Evolutionary conservation across 30 jellyfish, hydroid and myxozoan genomes (phyloP).

Genomic region (Hydractinia echinata): DNA sequence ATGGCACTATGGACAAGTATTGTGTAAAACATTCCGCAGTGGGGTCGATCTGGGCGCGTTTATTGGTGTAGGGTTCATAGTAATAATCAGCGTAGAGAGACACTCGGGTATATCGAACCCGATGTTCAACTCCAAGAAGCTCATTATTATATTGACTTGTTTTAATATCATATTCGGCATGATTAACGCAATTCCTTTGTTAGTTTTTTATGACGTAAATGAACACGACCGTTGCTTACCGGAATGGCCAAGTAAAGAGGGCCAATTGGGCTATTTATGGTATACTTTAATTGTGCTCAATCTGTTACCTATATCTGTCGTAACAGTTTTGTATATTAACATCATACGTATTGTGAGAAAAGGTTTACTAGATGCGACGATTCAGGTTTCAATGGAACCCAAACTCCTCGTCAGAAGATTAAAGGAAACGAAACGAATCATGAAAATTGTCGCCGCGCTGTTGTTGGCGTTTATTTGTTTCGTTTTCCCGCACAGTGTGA

Average conservation of each 20-base stretch:
- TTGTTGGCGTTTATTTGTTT: slow-evolving; percentile 1
- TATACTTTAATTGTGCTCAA: neutral
- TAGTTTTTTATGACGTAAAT: neutral
- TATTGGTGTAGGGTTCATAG: neutral
- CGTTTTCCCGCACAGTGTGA: neutral
- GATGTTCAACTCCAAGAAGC: neutral
- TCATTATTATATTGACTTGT: neutral
- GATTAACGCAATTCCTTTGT: neutral
- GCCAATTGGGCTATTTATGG: neutral
- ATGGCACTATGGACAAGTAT: slow-evolving; percentile 3
- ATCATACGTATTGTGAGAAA: neutral
- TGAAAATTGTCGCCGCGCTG: neutral
- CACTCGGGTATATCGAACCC: neutral
- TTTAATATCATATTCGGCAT: neutral
- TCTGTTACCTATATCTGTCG: neutral
- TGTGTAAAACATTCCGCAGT: neutral
- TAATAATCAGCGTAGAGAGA: neutral
- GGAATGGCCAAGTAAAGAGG: neutral
- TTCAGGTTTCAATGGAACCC: neutral
- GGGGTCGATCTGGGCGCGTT: neutral
- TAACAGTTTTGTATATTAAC: neutral
- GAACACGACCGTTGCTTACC: neutral
- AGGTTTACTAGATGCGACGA: neutral
- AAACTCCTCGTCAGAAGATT: neutral
- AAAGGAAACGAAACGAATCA: neutral